Evolutionary conservation across 2,797 vertebrate genomes (phyloP), one percentile per base, ranked within the genome.

Genomic region (Anniella stebbinsi): DNA sequence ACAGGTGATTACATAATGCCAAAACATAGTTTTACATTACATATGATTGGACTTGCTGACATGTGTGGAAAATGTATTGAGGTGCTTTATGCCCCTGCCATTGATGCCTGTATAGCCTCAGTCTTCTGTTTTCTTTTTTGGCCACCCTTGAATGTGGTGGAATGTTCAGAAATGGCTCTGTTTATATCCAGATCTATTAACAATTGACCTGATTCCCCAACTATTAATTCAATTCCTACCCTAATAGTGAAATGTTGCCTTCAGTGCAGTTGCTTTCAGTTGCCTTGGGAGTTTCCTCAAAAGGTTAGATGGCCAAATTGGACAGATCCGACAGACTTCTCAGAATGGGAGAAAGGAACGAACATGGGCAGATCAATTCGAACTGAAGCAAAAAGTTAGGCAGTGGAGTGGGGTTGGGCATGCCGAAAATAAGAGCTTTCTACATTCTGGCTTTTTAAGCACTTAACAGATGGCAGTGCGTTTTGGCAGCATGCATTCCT

Each of bases 391-490:
- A 38, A 28, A 83, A 83, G 80, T 45, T n/a, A 63, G 57, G n/a
- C 33, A 28, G 41, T 9, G 7, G 45, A 33, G 25, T 1, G 25
- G 25, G 57, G 72, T 28, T 77, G 81, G 81, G 88, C 41, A 36
- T 15, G 8, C 15, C 38, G 66, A 86, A 86, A 60, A 80, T 70
- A 30, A 41, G 38, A 85, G 73, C 45, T 51, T 78, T 77, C 17
- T 85, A 38, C 41, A 57, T n/a, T 80, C 86, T 78, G 51, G 88
- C 76, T 86, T 89, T 89, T 86, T n/a, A 57, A 80, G 88, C 84
- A 60, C 66, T 89, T 85, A 89, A 85, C 75, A 80, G 76, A 86
- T 86, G 86, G 88, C 21, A 70, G 66, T 21, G 18, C 77, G 10
- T 69, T 57, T 84, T 67, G 88, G 81, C 88, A 83, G 41, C 67